Base-by-base conservation (phyloP, 2,888 invertebrate species). In the Craniophora ligustri region DNA sequence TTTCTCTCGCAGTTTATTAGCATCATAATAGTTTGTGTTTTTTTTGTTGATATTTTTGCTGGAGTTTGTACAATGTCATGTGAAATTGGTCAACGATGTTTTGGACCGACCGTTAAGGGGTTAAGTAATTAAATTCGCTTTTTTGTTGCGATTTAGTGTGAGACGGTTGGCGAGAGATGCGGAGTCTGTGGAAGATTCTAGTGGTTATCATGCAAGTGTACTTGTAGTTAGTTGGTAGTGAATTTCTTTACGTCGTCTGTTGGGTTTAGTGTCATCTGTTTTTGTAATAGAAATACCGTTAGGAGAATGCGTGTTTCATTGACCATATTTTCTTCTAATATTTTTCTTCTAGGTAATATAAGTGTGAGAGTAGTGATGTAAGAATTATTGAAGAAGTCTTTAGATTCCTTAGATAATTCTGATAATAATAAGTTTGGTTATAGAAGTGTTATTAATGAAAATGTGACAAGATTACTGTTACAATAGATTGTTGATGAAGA, bases 1-100 rank as follows among this genome's bases (percentile, higher is more conserved):
- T 65, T 75, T 79, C 69, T 77, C 67, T 72, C 62, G 68, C 62
- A 67, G 56, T 72, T 67, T 68, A 84, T 87, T 86, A 75, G 74
- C 84, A 87, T 86, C 60, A 73, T 62, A 75, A 81, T 76, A 60
- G 16, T 51, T 57, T n/a, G n/a, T n/a, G n/a, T 11, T n/a, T 0
- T 18, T 21, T 32, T 61, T 56, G 72, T 73, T 21, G 61, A 58
- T 50, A 67, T 65, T 74, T 72, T 73, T 65, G 71, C 60, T 76
- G 63, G 51, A 60, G 51, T 59, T 51, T 56, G 10, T 21, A 26
- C 45, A 41, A 31, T 16, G 63, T 61, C 57, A 65, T 63, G 72
- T 74, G 72, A 72, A 71, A 47, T 23, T 59, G 58, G 65, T 62
- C 47, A 53, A 63, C 54, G 58, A 49, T 31, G 40, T 45, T 61